Evolutionary conservation across 2,888 invertebrate species (phyloP).

Genomic region (Aricia artaxerxes): DNA sequence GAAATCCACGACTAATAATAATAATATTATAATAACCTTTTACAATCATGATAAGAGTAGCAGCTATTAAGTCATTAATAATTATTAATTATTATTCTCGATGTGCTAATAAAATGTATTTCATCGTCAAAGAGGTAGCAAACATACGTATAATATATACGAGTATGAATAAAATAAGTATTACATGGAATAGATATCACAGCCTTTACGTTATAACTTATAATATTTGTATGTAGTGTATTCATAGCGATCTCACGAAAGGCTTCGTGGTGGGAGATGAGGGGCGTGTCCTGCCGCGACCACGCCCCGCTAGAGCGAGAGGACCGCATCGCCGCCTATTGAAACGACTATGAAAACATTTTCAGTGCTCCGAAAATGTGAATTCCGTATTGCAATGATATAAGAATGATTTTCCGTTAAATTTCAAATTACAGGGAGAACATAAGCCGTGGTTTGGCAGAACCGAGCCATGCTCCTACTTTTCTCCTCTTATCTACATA

Average conservation of each 20-base stretch:
- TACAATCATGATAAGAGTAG: not conserved
- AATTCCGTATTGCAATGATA: constrained; percentile 40
- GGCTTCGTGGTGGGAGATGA: constrained; percentile 46
- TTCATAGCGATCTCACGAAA: constrained; percentile 43
- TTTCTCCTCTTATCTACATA: constrained; percentile 52
- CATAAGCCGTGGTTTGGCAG: constrained; percentile 43
- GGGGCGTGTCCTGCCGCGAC: constrained; percentile 59
- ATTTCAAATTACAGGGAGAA: constrained; percentile 32
- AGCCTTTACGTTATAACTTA: constrained; percentile 29
- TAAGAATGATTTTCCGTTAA: constrained; percentile 51
- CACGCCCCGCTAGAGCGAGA: constrained; percentile 72
- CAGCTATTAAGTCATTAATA: not conserved
- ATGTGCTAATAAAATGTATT: not conserved
- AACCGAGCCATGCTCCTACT: constrained; percentile 57
- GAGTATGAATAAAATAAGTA: constrained; percentile 21
- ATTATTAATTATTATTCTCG: not conserved
- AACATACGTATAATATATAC: not conserved
- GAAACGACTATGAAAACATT: constrained; percentile 48
- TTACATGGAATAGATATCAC: not conserved
- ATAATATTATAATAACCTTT: not conserved
- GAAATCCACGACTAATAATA: not conserved
- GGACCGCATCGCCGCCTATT: constrained; percentile 66
- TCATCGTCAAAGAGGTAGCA: not conserved
- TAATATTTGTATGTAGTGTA: constrained; percentile 38
- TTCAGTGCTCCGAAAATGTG: constrained; percentile 41